Conservation (phyloP, 2,113 vertebrate species). For the Tauraco erythrolophus region DNA sequence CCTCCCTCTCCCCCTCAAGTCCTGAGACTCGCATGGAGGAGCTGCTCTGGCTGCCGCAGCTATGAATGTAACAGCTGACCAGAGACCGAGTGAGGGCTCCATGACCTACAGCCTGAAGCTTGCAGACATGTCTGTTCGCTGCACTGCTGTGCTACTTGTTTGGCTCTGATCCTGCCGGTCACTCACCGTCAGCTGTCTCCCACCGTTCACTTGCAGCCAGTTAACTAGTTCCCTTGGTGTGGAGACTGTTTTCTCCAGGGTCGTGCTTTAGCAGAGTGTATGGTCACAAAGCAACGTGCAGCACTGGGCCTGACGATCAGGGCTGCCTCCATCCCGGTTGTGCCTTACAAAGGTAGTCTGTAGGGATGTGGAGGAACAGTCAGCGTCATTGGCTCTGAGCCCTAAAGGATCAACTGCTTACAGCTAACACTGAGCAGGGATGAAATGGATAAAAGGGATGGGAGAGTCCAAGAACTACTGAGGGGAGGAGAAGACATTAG, state of each 20-base stretch:
- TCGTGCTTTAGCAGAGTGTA: neutral
- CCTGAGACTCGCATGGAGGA: neutral
- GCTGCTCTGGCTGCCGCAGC: neutral
- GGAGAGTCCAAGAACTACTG: neutral
- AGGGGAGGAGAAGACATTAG: neutral
- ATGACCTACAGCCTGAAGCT: neutral
- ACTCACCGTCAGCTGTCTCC: neutral
- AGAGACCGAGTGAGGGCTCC: accelerated
- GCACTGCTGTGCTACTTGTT: neutral
- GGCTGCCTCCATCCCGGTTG: neutral
- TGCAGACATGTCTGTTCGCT: too few species aligned
- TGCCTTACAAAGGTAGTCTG: neutral
- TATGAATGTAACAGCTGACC: neutral
- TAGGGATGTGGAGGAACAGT: neutral
- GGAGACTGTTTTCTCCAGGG: neutral
- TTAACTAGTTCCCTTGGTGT: too few species aligned
- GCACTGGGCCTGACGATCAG: neutral
- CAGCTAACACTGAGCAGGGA: neutral
- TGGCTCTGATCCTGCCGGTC: neutral
- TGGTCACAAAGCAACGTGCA: neutral
- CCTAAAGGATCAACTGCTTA: too few species aligned
- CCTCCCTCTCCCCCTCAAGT: accelerated
- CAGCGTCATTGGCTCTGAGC: neutral
- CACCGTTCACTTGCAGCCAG: neutral
- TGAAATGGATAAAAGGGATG: neutral